Evolutionary conservation across 1,140 invertebrate genomes (phyloP).

Genomic region (Diprion similis): DNA sequence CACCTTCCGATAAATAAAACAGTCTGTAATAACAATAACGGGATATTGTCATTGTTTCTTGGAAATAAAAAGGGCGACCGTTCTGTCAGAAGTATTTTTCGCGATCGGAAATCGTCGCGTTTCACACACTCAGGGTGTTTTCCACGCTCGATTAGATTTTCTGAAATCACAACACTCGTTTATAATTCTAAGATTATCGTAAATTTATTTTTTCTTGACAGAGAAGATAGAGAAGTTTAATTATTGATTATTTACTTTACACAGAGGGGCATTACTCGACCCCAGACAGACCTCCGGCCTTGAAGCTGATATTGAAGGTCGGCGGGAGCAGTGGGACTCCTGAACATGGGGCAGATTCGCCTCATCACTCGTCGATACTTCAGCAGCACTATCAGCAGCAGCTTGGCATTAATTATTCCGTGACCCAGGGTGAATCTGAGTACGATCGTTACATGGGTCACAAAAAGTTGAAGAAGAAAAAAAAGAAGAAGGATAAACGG

Average conservation of each 20-base stretch:
- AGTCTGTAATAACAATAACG: no score
- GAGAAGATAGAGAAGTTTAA: no score
- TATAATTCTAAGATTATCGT: no score
- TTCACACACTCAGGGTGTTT: no score
- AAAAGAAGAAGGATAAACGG: conserved; percentile 77
- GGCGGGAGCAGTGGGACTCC: conserved; percentile 73
- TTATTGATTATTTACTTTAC: background rate
- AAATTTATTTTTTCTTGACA: no score
- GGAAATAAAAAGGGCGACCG: no score
- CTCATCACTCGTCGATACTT: conserved; percentile 53
- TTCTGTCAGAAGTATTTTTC: no score
- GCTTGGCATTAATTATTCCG: conserved; percentile 52
- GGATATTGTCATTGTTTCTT: no score
- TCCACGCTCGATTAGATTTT: no score
- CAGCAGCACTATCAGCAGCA: conserved; percentile 57
- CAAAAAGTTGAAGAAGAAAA: conserved; percentile 80
- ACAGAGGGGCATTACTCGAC: conserved; percentile 56
- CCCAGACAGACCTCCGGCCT: conserved; percentile 65
- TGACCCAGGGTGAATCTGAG: conserved; percentile 51
- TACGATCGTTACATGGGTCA: conserved; percentile 61
- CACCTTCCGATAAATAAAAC: no score
- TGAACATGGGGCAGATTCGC: conserved; percentile 70
- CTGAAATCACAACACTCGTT: no score
- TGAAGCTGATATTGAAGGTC: conserved; percentile 86
- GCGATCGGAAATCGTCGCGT: no score